Evolutionary conservation across 2,888 invertebrate genomes (phyloP).

Genomic region (Drosophila cracens): DNA sequence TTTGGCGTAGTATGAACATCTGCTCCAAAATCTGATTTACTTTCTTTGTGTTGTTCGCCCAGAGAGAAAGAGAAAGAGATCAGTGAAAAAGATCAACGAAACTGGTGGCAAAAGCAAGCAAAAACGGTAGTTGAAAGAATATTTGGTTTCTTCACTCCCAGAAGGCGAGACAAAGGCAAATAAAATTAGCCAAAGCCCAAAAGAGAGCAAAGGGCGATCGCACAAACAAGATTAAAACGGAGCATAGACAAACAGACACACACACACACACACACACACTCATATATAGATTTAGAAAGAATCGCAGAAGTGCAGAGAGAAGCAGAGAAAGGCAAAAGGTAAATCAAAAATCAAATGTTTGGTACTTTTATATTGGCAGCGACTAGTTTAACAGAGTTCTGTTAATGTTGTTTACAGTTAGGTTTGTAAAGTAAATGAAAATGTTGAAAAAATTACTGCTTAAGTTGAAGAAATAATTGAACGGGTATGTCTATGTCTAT

Average conservation of each 20-base stretch:
- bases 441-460: neutral
- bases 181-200: constrained; percentile 75
- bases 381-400: constrained; percentile 14
- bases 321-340: constrained; percentile 32
- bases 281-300: constrained; percentile 9
- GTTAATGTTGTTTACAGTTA: constrained; percentile 15
- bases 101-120: constrained; percentile 63
- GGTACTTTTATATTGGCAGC: neutral
- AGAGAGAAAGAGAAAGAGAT: constrained; percentile 27
- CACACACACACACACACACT: constrained; percentile 4
- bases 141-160: constrained; percentile 39
- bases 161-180: constrained; percentile 59
- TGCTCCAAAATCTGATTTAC: constrained; percentile 78
- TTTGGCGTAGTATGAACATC: constrained; percentile 60
- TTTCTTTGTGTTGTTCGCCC: constrained; percentile 67
- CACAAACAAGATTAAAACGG: constrained; percentile 74
- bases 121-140: constrained; percentile 49
- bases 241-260: constrained; percentile 6
- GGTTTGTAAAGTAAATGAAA: neutral
- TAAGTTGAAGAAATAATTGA: neutral
- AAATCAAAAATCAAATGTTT: constrained; percentile 29
- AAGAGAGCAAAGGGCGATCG: constrained; percentile 69
- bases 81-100: constrained; percentile 64
- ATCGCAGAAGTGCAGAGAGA: constrained; percentile 12
- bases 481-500: no score